A percentile compares a stretch with the other conserved stretches of the same genome.
Evolutionary conservation across 30 jellyfish, hydroid and myxozoan species (phyloP).

Genomic region (Calvadosia cruxmelitensis): DNA sequence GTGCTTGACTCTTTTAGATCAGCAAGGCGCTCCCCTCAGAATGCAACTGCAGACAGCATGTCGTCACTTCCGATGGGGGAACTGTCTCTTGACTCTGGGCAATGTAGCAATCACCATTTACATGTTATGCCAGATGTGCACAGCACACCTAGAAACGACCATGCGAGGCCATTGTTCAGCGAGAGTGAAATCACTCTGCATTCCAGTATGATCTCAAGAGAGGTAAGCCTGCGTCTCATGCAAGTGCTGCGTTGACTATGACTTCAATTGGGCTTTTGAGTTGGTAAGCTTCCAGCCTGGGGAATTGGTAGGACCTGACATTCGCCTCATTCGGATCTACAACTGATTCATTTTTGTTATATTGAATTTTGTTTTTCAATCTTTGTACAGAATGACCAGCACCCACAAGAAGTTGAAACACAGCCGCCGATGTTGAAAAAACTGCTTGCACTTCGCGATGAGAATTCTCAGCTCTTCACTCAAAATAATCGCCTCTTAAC

Average conservation of each 20-base stretch:
- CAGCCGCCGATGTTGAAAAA: conserved; percentile 1
- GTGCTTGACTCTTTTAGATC: neutral
- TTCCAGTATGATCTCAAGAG: too few species aligned
- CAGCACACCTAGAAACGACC: conserved; percentile 4
- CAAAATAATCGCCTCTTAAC: conserved; percentile 34
- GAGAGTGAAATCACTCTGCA: too few species aligned
- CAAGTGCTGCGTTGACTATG: too few species aligned
- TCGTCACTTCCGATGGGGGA: neutral
- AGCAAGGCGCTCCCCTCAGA: neutral
- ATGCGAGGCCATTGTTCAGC: neutral
- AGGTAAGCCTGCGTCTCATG: too few species aligned
- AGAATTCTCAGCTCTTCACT: conserved; percentile 21
- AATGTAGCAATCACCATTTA: neutral
- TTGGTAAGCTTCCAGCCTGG: too few species aligned
- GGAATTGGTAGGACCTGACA: too few species aligned
- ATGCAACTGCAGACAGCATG: neutral
- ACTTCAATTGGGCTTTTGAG: too few species aligned
- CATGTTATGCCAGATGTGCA: neutral
- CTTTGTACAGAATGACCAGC: too few species aligned
- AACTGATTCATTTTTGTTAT: too few species aligned
- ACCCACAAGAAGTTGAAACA: neutral
- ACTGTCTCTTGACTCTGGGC: neutral
- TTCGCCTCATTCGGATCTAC: too few species aligned
- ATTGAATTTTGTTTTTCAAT: too few species aligned
- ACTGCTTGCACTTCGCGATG: conserved; percentile 17